Evolutionary conservation across 2,888 invertebrate genomes (phyloP), one percentile per base, ranked within the genome.

Genomic region (Ophion ventricosus): DNA sequence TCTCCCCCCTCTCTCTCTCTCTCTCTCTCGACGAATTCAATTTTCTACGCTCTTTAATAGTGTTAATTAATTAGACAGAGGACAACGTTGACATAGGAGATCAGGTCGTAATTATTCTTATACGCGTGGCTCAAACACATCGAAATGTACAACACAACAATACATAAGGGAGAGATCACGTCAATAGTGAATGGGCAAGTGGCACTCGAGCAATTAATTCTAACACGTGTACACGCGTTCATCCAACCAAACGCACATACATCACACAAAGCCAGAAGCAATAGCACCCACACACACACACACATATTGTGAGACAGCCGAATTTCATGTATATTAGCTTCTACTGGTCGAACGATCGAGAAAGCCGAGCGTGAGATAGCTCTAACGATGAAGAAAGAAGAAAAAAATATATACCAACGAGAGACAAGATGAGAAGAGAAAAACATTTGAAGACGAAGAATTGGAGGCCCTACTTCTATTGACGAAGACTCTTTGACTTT

Each of bases 11-110:
- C n/a, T n/a, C n/a, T n/a, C n/a, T n/a, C n/a, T n/a, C n/a, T n/a
- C n/a, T n/a, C n/a, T n/a, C n/a, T n/a, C n/a, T n/a, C 25, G 54
- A 49, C 43, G 61, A 64, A 56, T 75, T 75, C 35, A 26, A 78
- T 57, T 35, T 64, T 80, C 84, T 66, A 70, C 64, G 26, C 17
- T 64, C 57, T 56, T 69, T 67, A 72, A 72, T 64, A 20, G 20
- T 10, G 72, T 84, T 40, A 74, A 76, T 85, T 72, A 87, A 87
- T 87, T 86, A 83, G 64, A 80, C 69, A 80, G 85, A 86, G 87
- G 86, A 79, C 85, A 83, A 72, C 79, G 73, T 69, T 73, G 81
- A 54, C n/a, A n/a, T 14, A 25, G 49, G 25, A 64, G 63, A 75
- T 75, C 40, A 40, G 64, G 20, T 56, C 10, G 76, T 61, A n/a